Base-by-base conservation (phyloP, 1,140 invertebrate species). In the Megalonaias nervosa region DNA sequence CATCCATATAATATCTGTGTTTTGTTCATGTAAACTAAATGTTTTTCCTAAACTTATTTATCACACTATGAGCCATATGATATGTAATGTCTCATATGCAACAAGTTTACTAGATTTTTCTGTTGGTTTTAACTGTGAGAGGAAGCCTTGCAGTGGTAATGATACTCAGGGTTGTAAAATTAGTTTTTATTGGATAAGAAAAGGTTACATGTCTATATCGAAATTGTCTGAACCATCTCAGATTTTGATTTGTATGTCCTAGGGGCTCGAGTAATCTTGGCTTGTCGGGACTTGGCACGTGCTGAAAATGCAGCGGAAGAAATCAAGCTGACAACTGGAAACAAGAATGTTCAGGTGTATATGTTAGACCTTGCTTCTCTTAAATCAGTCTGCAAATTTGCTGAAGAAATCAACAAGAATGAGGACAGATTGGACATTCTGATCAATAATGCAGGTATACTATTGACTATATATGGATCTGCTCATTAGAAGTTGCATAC, bases 241-340 rank as follows among this genome's bases (percentile, higher is more conserved):
- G 23, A 1, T 67, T 23, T 26, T 17, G 13, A 14, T 5, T 55
- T 48, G 12, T 62, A 59, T 38, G 48, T 75, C 62, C 31, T 57
- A 83, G 94, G 95, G 11, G 97, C 95, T 2, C 94, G 92, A 85
- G 94, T 97, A 59, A 93, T 97, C 55, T 93, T 97, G 91, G 96
- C 95, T 13, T 97, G 96, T 88, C 91, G 96, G 74, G 93, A 96
- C 90, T 91, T 95, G 81, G 85, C 91, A 61, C 93, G 93, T 86
- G 97, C 95, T 87, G 94, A 95, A 91, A 81, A 94, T 92, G 93
- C 93, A 55, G 93, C 96, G 1, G 91, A 94, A 84, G 93, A 96
- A 82, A 97, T 98, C 66, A 94, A 96, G n/a, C 58, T 61, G 23
- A 21, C 81, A n/a, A 79, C 85, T 5, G 76, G 75, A 56, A 86